Percentiles rank a stretch among this genome's conserved stretches.
These are phyloP conservation scores for Maniola hyperantus DNA, from an alignment of 2,888 invertebrate species.

Conservation along the genomic window DNA sequence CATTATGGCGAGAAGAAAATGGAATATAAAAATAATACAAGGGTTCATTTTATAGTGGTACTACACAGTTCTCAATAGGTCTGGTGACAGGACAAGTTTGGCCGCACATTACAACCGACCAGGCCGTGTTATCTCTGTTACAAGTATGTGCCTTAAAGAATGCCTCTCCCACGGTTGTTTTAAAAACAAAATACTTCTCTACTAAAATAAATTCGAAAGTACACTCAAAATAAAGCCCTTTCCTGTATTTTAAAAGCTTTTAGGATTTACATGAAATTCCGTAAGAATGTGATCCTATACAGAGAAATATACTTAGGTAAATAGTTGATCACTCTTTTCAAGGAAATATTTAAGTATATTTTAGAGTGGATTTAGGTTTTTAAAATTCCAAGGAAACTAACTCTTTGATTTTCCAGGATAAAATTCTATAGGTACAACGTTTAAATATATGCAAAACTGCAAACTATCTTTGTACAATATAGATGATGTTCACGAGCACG, in stretches of 20 bases:
- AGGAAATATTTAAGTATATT: not conserved
- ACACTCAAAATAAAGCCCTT: not conserved
- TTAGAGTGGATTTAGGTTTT: too few species aligned
- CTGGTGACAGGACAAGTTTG: constrained; percentile 70
- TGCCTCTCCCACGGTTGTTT: constrained; percentile 63
- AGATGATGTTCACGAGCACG: not conserved
- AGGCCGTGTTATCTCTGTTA: constrained; percentile 67
- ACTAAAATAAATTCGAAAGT: constrained; percentile 1
- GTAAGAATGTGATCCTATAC: not conserved
- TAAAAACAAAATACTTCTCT: constrained; percentile 33
- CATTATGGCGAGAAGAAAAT: constrained; percentile 38
- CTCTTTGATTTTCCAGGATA: too few species aligned
- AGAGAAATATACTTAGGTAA: not conserved
- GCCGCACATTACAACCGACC: constrained; percentile 68
- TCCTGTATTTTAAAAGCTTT: not conserved
- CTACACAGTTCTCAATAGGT: constrained; percentile 59
- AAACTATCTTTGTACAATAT: not conserved
- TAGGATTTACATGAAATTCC: not conserved
- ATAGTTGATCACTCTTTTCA: not conserved
- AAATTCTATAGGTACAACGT: too few species aligned
- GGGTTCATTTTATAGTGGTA: constrained; percentile 59
- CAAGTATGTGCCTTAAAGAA: constrained; percentile 58
- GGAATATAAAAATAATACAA: constrained; percentile 44
- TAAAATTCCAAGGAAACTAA: too few species aligned
- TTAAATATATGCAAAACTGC: too few species aligned